Base-by-base conservation (phyloP, 2,888 invertebrate species). In the Troides helena region DNA sequence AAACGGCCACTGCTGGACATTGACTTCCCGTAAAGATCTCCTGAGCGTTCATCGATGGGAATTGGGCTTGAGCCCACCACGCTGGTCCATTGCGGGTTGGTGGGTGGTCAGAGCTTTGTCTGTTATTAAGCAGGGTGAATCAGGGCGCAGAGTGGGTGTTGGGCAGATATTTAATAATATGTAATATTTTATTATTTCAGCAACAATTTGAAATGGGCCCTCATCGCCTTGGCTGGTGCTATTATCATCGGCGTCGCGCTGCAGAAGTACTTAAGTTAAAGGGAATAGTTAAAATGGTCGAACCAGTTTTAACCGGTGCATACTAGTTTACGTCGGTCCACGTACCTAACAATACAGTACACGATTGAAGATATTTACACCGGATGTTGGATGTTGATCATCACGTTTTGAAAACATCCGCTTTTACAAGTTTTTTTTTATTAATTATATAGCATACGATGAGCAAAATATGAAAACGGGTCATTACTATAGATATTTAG, bases 161-260 rank as follows among this genome's bases (percentile, higher is more conserved):
- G 30, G 30, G 3, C 30, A 5, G 30, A 30, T 30, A 5, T 30
- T 30, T 30, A 30, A 12, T 43, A 43, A 43, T 43, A 43, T 53
- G n/a, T 53, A 3, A 56, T 21, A n/a, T 60, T 71, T 68, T 72
- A 72, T 36, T 74, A 74, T 79, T 77, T 18, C 83, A 86, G 88
- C 66, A 77, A 78, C 17, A 81, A 78, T 1, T 74, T 83, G 73
- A 90, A 88, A 75, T 89, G 85, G 84, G 83, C 80, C 5, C 53
- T 88, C 0, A 10, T 89, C 0, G 86, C 85, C 0, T 75, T 90
- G 59, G 87, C 85, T 0, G 79, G 81, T 0, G 89, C 89, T 0
- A 70, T 87, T 14, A 67, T 88, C 25, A 71, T 84, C 25, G 89
- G 88, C 1, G 43, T 88, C 14, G 81, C 77, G 1, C 70, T 82